Evolutionary conservation across 2,888 invertebrate species (phyloP), one percentile per base, ranked within the genome.

Genomic region (Ormyrus labotus): DNA sequence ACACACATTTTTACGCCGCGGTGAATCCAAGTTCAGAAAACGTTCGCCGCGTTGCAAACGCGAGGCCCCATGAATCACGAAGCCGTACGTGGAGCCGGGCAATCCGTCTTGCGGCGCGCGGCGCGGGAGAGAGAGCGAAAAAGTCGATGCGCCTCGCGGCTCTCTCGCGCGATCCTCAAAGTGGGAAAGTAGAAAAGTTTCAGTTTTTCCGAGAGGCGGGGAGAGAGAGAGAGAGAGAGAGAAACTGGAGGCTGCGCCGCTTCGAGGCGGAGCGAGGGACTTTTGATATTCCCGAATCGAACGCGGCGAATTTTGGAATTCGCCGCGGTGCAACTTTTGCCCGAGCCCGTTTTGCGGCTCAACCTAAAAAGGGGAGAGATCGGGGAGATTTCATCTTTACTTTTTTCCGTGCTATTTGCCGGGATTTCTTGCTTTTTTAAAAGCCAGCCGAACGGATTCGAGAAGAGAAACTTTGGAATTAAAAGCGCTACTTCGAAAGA

Each of bases 401-500:
- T 19, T 19, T 19, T 19, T 19, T 19, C 19, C 19, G 19, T 19
- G 1, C 19, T 19, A 19, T 19, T 19, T 19, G 19, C 19, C 19
- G 1, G 19, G 11, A 48, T 11, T 64, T 64, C 5, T 10, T 48
- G 10, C 63, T 48, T 48, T 19, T 19, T 19, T 19, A 19, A 19
- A 19, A 19, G 19, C 1, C 19, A 19, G 19, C 19, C 19, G 19
- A 19, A 19, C 19, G 19, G 19, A 19, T 19, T 19, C 19, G 19
- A 19, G 19, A 19, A 19, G 19, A 19, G 19, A 19, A 19, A 19
- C 19, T 19, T 19, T 19, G 19, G 19, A 19, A 19, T 19, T 19
- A 57, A 11, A 11, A 9, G 11, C 48, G 64, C n/a, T 67, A 50
- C 45, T 9, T 84, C 81, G 81, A 80, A 78, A 80, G 81, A 84